Conservation (phyloP, 1,140 invertebrate genomes). For the Leptopilina clavipes region DNA sequence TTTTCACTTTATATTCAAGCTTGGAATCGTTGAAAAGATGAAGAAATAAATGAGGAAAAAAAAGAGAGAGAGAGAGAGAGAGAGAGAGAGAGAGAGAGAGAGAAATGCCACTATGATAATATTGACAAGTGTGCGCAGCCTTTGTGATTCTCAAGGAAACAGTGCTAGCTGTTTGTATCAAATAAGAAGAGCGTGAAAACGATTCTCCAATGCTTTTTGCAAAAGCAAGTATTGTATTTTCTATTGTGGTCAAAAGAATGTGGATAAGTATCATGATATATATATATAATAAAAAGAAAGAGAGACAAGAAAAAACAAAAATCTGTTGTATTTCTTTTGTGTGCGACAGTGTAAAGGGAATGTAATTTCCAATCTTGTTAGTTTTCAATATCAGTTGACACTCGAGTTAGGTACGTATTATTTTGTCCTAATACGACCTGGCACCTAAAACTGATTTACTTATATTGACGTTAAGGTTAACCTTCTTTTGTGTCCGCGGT, state of each 20-base stretch:
- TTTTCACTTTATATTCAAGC: no score
- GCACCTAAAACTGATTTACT: constrained; percentile 1
- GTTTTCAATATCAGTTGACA: neutral
- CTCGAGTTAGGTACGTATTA: no score
- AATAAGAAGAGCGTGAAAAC: constrained; percentile 10
- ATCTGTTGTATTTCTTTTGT: neutral
- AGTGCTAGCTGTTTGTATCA: neutral
- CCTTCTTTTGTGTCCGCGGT: constrained; percentile 2
- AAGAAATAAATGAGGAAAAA: neutral
- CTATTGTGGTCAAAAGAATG: neutral
- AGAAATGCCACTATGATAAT: constrained; percentile 6
- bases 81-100: no score
- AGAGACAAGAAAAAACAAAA: neutral
- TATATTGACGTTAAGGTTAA: neutral
- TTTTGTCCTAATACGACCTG: neutral
- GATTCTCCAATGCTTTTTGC: neutral
- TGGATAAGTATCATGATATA: neutral
- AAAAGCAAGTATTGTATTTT: neutral
- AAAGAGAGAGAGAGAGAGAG: no score
- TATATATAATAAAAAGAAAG: neutral
- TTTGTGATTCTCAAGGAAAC: constrained; percentile 4
- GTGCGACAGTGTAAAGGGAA: neutral
- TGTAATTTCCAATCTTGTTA: neutral
- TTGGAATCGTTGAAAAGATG: neutral
- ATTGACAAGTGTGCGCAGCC: constrained; percentile 1